Conservation (phyloP, 1,140 invertebrate genomes). For the Aphis craccivora region DNA sequence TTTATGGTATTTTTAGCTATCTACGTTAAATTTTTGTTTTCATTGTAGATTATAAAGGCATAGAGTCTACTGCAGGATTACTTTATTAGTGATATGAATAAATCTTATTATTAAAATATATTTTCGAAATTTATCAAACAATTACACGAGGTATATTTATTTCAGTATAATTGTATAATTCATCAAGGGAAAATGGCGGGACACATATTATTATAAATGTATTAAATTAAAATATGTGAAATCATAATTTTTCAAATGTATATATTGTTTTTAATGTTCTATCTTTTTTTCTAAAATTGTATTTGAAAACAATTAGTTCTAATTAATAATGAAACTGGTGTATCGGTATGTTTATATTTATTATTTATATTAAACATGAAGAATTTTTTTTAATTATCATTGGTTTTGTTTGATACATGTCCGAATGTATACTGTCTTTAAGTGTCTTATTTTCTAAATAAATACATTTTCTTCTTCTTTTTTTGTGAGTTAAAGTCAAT, state of each 20-base stretch:
- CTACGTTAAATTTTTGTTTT: too few relatives aligned
- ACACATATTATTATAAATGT: neutral
- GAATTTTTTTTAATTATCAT: neutral
- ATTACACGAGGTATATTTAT: neutral
- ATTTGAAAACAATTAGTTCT: neutral
- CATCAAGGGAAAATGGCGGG: neutral
- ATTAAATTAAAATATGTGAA: neutral
- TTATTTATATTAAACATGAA: too few relatives aligned
- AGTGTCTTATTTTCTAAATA: neutral
- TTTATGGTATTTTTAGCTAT: too few relatives aligned
- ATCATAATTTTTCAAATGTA: too few relatives aligned
- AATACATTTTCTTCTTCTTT: neutral
- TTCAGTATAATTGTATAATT: neutral
- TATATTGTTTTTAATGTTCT: neutral
- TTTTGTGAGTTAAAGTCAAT: neutral
- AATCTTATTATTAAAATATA: neutral
- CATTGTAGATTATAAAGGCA: too few relatives aligned
- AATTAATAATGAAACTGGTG: neutral
- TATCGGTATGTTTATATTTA: neutral
- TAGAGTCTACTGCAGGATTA: too few relatives aligned
- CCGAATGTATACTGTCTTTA: neutral
- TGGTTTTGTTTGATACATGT: neutral
- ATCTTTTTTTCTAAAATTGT: neutral
- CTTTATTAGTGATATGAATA: neutral
- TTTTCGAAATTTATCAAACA: neutral